phyloP scores from a whole-genome alignment of 2,797 vertebrate genomes.

The Anguilla anguilla region DNA sequence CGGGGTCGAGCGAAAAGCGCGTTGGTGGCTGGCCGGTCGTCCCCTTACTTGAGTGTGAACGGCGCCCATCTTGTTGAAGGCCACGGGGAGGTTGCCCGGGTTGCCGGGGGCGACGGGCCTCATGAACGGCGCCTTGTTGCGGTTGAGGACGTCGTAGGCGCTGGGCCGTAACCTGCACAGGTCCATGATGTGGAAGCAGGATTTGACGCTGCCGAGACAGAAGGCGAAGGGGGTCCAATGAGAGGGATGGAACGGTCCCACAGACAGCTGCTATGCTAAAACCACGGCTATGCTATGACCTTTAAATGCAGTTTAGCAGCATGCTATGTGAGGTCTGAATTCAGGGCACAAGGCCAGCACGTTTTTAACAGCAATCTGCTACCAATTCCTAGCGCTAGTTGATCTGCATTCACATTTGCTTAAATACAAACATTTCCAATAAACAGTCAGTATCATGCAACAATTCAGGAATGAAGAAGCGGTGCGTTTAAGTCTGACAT shows the following conservation, averaged over 20 bases:
- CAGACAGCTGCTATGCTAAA: too few species aligned
- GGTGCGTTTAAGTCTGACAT: neutral
- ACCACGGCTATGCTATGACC: too few species aligned
- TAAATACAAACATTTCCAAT: neutral
- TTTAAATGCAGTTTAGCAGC: neutral
- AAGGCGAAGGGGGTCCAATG: neutral
- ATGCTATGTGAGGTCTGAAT: neutral
- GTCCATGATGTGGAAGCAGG: constrained; percentile 99
- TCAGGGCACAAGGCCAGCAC: neutral
- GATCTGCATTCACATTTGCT: neutral
- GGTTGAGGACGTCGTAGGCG: constrained; percentile 80
- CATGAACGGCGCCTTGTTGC: constrained; percentile 87
- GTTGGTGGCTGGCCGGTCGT: neutral
- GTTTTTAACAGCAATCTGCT: neutral
- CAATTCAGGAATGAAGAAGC: neutral
- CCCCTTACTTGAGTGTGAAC: constrained; percentile 87
- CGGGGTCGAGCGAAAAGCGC: neutral
- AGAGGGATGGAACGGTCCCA: neutral
- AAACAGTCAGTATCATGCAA: neutral
- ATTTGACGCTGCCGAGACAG: constrained; percentile 82
- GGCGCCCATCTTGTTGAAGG: constrained; percentile 87
- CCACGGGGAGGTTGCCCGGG: constrained; percentile 80
- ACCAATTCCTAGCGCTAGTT: neutral
- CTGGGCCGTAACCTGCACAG: constrained; percentile 87
- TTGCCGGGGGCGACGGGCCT: constrained; percentile 82